Evolutionary conservation across 2,888 invertebrate genomes (phyloP), one percentile per base, ranked within the genome.

Genomic region (Agrotis ipsilon): DNA sequence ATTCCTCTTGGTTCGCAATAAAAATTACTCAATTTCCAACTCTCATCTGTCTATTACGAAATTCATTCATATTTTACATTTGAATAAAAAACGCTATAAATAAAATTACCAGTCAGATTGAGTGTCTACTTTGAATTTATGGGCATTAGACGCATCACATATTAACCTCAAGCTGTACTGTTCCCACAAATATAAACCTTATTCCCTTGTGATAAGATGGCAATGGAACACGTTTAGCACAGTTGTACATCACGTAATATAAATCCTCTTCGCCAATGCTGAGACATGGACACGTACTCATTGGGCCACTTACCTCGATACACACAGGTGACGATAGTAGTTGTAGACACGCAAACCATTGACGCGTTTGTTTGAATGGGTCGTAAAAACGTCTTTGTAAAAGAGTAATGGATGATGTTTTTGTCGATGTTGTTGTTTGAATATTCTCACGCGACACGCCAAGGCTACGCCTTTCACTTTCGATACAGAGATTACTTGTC

Each of bases 401-500:
- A 21, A 63, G 24, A 65, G 77, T 75, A 84, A 73, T 85, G 84
- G 67, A 71, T 73, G 68, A 51, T 59, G 74, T 72, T 80, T 77
- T 72, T 68, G 9, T 27, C 14, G 67, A 64, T 64, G n/a, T 57
- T 52, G 45, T 65, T 43, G 68, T 59, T 67, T 72, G 79, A 84
- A 82, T 82, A 84, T 87, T 87, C 88, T 81, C 87, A 87, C 86
- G 83, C 82, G 81, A 83, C 81, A 68, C 78, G 48, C 83, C 86
- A 88, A 91, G 91, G 90, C 81, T 88, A 86, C 75, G 82, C 91
- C 91, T 91, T 91, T 91, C 91, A 90, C 91, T 91, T 90, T 89
- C 88, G 81, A 87, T 89, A 75, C 88, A 83, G 62, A 76, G 80
- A 82, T 83, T 85, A 76, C 83, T 75, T 86, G 80, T 81, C 86